Conservation (phyloP, 2,113 vertebrate genomes). For the Alexandromys fortis region DNA sequence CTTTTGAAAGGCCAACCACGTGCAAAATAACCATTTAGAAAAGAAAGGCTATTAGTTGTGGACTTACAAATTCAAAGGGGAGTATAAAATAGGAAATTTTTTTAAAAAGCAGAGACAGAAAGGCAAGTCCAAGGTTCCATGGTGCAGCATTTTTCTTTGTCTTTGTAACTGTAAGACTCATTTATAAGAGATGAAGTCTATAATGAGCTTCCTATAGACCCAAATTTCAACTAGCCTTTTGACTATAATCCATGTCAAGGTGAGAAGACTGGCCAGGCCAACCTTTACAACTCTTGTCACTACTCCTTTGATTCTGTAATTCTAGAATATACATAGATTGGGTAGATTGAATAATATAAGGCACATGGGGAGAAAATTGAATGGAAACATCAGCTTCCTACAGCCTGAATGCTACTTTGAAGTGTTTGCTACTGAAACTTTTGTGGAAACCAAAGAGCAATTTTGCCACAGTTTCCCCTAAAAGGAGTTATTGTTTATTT, state of each 20-base stretch:
- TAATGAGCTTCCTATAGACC: background rate
- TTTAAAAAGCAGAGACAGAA: conserved; percentile 33
- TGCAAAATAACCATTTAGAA: conserved; percentile 44
- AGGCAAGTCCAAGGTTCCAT: background rate
- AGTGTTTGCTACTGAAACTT: conserved; percentile 46
- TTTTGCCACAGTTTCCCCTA: background rate
- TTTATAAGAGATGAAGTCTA: background rate
- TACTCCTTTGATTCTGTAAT: background rate
- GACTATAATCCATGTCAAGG: background rate
- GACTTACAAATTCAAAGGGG: conserved; percentile 27
- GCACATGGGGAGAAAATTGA: background rate
- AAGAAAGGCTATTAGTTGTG: conserved; percentile 29
- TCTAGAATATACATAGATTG: background rate
- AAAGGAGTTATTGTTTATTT: conserved; percentile 23
- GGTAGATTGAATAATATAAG: background rate
- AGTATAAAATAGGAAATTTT: background rate
- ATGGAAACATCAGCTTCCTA: conserved; percentile 8
- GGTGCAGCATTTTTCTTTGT: background rate
- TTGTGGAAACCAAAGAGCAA: background rate
- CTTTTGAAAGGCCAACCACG: conserved; percentile 25
- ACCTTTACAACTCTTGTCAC: background rate
- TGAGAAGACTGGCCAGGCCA: background rate
- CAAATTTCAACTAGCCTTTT: conserved; percentile 23
- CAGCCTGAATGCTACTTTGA: background rate
- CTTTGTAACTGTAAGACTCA: conserved; percentile 23